These are phyloP conservation scores for Amitus sp. DNA, from an alignment of 2,888 invertebrate genomes.

Conservation along the genomic window DNA sequence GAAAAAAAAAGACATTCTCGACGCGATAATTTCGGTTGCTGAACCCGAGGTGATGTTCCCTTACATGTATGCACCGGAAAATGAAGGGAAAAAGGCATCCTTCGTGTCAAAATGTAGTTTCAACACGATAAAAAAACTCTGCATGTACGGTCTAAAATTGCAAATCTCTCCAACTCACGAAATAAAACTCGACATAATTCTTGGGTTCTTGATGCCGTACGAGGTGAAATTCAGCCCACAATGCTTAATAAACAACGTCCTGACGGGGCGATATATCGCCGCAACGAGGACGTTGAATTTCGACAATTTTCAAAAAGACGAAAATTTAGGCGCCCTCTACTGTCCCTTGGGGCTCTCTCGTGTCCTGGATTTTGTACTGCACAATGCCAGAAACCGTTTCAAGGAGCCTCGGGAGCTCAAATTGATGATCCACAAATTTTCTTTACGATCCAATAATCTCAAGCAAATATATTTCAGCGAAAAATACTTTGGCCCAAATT, in stretches of 20 bases:
- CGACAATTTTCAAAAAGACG: conserved; percentile 55
- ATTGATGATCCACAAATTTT: conserved; percentile 55
- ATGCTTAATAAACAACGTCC: conserved; percentile 45
- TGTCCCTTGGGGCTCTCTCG: conserved; percentile 55
- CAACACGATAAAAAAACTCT: conserved; percentile 49
- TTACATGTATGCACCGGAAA: conserved; percentile 50
- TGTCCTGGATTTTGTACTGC: conserved; percentile 51
- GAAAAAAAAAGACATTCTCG: no score
- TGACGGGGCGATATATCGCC: conserved; percentile 51
- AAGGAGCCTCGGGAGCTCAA: conserved; percentile 41
- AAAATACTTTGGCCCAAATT: conserved; percentile 53
- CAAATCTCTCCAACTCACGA: conserved; percentile 31
- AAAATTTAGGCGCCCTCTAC: conserved; percentile 49
- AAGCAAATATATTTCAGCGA: conserved; percentile 47
- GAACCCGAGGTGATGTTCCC: conserved; percentile 55
- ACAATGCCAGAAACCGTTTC: conserved; percentile 47
- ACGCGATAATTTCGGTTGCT: conserved; percentile 46
- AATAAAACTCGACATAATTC: conserved; percentile 51
- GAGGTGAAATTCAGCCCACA: conserved; percentile 51
- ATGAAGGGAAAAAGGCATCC: conserved; percentile 46
- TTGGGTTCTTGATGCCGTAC: conserved; percentile 50
- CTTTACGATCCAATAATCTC: conserved; percentile 52
- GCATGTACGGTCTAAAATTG: conserved; percentile 47
- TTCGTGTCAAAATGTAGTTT: conserved; percentile 53
- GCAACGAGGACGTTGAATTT: conserved; percentile 52